phyloP scores from a whole-genome alignment of 2,113 vertebrate species.

The Psilopsiagon aurifrons region DNA sequence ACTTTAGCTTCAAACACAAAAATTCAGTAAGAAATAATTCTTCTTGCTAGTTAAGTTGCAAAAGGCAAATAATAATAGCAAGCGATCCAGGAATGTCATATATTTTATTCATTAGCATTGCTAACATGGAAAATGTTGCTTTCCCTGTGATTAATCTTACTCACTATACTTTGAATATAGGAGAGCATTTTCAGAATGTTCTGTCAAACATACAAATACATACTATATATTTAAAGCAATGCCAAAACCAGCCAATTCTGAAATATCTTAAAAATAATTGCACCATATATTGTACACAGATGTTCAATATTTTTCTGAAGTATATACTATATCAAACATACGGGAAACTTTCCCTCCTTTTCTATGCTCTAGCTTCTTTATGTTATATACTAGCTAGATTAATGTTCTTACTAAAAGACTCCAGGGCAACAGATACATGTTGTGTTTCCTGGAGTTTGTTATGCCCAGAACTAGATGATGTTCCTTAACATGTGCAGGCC shows the following conservation, averaged over 20 bases:
- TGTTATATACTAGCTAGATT: not conserved
- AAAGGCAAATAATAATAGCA: constrained; percentile 32
- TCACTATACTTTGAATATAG: constrained; percentile 46
- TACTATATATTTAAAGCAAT: constrained; percentile 52
- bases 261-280: constrained; percentile 41
- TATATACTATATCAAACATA: not conserved
- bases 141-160: constrained; percentile 26
- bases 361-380: not conserved
- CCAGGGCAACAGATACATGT: not conserved
- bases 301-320: constrained; percentile 28
- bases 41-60: constrained; percentile 12
- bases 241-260: constrained; percentile 48
- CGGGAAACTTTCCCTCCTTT: not conserved
- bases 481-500: not conserved
- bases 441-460: not conserved
- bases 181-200: constrained; percentile 3
- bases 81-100: not conserved
- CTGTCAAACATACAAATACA: not conserved
- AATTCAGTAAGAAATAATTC: not conserved
- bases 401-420: not conserved
- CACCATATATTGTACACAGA: constrained; percentile 10
- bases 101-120: constrained; percentile 42
- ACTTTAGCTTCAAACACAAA: not conserved
- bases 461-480: not conserved
- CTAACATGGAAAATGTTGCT: not conserved